Evolutionary conservation across 2,888 invertebrate species (phyloP), one percentile per base, ranked within the genome.

Genomic region (Ashinkailepas kermadecensis): DNA sequence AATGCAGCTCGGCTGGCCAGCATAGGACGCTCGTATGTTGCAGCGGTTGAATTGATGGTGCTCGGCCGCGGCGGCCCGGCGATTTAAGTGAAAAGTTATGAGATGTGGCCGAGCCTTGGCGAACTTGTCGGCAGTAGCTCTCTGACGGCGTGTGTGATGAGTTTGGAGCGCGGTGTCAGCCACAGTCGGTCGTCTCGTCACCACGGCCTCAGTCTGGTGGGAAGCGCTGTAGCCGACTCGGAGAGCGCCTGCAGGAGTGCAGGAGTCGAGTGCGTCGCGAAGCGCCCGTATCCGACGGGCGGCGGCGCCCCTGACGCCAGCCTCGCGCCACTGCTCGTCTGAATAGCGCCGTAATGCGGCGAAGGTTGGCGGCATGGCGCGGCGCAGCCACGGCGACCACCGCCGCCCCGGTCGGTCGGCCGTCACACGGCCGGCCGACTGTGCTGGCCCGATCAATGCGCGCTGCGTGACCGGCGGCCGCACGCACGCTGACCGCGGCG

Each of bases 261-360:
- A 13, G 13, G 8, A 23, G 9, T 10, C 23, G 11, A 23, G 23
- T 23, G 65, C 23, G 65, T 7, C 23, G 65, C 23, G 8, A 23
- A 8, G 65, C n/a, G 13, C 23, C 23, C 59, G 39, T 39, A 39
- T 64, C 18, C 23, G 65, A 9, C 18, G 9, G 23, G 8, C 23
- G 65, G n/a, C 21, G 64, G n/a, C 18, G 65, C 7, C 65, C 65
- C 65, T 65, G 65, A 23, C 65, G 65, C 23, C 23, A 23, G 9
- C 39, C 11, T 6, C 3, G 70, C 39, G 21, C 21, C 39, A 39
- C 39, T 70, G 25, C 21, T 21, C 70, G 70, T 6, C 70, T 70
- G 39, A 70, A 70, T 70, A 70, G 70, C 39, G 70, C 39, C 70
- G 13, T 70, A 70, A 70, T 70, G 70, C 70, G 39, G 70, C 15